Evolutionary conservation across 2,797 vertebrate species (phyloP), one percentile per base, ranked within the genome.

Genomic region (Rhynchonycteris naso): DNA sequence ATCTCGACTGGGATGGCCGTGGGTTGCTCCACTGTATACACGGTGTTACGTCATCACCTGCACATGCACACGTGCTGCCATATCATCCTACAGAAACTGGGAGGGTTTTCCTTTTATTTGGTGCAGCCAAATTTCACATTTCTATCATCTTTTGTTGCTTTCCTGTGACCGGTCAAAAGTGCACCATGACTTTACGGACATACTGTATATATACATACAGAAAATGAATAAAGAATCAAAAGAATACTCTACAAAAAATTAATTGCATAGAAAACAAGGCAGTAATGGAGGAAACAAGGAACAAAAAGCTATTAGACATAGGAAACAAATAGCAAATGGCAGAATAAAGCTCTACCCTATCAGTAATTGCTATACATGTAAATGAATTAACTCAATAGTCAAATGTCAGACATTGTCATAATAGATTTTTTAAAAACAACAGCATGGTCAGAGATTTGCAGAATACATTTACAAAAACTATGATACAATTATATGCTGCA

Each of bases 321-420:
- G 24, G 88, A 95, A 93, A 79, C 33, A 90, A 93, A 68, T 24
- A 88, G 52, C 30, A 90, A 75, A 72, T 47, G 18, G 22, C 26
- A 86, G 19, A 75, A 65, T 50, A 30, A 91, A 91, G 43, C 14
- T 3, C 8, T 63, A 63, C 35, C 12, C 28, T 61, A 74, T 33
- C 14, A 85, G 47, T 50, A 91, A 58, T 84, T 76, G 81, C 33
- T 58, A 72, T 22, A 43, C 88, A 74, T 92, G 18, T 61, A 80
- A 80, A 75, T 61, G 21, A 78, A 88, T 68, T 72, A 52, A 56
- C 24, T 84, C n/a, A 59, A 15, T 22, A 96, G 13, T 47, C 2
- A 74, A 91, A 96, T 54, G 26, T 18, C 43, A 89, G n/a, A 86
- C 69, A 59, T 26, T 54, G 19, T 12, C n/a, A 91, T 30, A 78